A percentile compares a stretch with the other conserved stretches of the same genome.
Evolutionary conservation across 2,797 vertebrate genomes (phyloP).

Genomic region (Delichon dasypus): DNA sequence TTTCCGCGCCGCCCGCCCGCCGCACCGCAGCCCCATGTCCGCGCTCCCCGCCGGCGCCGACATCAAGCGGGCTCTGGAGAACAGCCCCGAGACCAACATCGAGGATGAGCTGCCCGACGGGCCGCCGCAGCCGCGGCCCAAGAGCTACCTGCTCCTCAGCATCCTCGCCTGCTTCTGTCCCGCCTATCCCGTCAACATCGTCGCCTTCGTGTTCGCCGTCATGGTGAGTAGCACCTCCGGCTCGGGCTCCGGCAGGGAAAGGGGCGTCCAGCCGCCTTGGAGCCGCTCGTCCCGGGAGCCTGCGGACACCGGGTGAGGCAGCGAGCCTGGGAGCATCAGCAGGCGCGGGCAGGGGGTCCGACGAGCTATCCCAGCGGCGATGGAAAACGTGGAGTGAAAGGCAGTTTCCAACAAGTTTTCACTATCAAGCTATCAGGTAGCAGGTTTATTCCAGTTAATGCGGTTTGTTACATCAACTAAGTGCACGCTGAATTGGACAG

Average conservation of each 20-base stretch:
- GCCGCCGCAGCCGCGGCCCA: constrained; percentile 70
- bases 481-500: neutral
- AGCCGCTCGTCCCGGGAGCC: neutral
- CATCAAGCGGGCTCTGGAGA: constrained; percentile 79
- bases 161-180: constrained; percentile 91
- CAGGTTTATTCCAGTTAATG: neutral
- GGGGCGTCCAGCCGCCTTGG: neutral
- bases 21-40: constrained; percentile 73
- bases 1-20: constrained; percentile 37
- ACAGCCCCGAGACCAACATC: constrained; percentile 72
- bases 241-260: neutral
- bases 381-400: neutral
- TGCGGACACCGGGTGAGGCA: neutral
- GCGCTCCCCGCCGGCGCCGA: constrained; percentile 69
- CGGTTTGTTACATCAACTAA: neutral
- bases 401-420: neutral
- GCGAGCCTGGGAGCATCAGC: neutral
- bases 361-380: neutral
- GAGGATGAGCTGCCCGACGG: constrained; percentile 72
- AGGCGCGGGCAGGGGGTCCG: neutral
- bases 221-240: constrained; percentile 81
- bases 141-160: constrained; percentile 85
- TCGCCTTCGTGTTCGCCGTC: constrained; percentile 87
- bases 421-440: fast-evolving
- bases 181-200: constrained; percentile 89